Evolutionary conservation across 2,113 vertebrate genomes (phyloP).

Genomic region (Arvicanthis niloticus): DNA sequence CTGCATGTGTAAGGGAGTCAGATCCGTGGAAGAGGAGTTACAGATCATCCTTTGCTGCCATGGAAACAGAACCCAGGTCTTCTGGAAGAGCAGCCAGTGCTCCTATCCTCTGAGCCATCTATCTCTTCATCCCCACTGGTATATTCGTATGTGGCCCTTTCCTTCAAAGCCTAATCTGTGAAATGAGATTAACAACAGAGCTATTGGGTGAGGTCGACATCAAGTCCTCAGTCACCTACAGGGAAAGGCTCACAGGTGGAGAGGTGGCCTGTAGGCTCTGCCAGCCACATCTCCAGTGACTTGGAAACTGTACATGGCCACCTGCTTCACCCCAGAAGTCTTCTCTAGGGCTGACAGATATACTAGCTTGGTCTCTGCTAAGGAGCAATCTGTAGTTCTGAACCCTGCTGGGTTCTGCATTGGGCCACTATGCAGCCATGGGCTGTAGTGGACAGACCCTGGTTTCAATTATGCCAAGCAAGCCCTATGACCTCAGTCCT

Average conservation of each 20-base stretch:
- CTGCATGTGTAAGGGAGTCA: no score
- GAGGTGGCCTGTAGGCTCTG: not conserved
- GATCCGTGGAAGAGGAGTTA: no score
- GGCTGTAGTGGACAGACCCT: fast-evolving
- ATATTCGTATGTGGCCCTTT: not conserved
- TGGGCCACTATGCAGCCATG: not conserved
- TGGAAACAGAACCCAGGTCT: no score
- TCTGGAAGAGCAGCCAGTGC: no score
- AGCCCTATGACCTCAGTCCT: not conserved
- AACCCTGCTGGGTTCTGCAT: not conserved
- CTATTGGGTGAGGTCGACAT: not conserved
- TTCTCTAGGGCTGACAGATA: not conserved
- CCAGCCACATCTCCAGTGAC: not conserved
- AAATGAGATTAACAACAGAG: not conserved
- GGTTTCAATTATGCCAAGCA: not conserved
- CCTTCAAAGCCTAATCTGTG: not conserved
- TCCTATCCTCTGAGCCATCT: no score
- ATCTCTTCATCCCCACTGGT: no score
- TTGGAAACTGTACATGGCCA: not conserved
- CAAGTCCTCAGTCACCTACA: fast-evolving
- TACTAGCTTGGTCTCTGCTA: not conserved
- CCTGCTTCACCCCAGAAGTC: not conserved
- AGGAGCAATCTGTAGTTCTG: not conserved
- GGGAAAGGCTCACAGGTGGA: not conserved
- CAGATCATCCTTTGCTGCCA: no score